Conservation (phyloP, 1,140 invertebrate species). For the Drosophila ficusphila region DNA sequence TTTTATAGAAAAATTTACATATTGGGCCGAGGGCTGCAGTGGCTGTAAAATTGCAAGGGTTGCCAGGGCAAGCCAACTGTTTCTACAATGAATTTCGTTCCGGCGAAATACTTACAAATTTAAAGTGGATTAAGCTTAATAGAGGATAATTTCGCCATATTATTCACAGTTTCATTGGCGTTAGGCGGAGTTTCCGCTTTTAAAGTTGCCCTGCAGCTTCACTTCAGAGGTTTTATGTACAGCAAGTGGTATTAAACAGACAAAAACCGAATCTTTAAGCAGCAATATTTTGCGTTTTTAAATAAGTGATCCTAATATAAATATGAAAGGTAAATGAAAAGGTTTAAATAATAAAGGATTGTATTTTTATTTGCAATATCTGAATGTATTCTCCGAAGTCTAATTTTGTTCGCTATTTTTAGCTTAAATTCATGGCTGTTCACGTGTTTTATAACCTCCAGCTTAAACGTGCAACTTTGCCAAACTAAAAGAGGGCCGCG, state of each 20-base stretch:
- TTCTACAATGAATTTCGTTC: slow-evolving; percentile 24
- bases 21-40: slow-evolving; percentile 38
- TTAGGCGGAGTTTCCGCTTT: slow-evolving; percentile 21
- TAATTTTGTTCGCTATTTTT: too few species aligned
- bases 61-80: slow-evolving; percentile 7
- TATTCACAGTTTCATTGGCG: slow-evolving; percentile 25
- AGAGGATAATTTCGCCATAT: slow-evolving; percentile 24
- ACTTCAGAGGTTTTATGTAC: background rate
- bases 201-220: slow-evolving; percentile 4
- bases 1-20: slow-evolving; percentile 61
- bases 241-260: background rate
- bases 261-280: background rate
- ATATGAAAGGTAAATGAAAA: too few species aligned
- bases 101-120: slow-evolving; percentile 24
- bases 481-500: slow-evolving; percentile 16
- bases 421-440: too few species aligned
- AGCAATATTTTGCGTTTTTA: too few species aligned
- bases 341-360: too few species aligned
- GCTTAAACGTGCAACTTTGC: slow-evolving; percentile 34
- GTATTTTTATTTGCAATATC: too few species aligned
- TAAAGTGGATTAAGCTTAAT: slow-evolving; percentile 31
- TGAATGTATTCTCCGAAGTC: too few species aligned
- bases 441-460: background rate
- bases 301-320: too few species aligned
- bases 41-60: slow-evolving; percentile 22